Evolutionary conservation across 2,113 vertebrate genomes (phyloP).

Genomic region (Scortum barcoo): DNA sequence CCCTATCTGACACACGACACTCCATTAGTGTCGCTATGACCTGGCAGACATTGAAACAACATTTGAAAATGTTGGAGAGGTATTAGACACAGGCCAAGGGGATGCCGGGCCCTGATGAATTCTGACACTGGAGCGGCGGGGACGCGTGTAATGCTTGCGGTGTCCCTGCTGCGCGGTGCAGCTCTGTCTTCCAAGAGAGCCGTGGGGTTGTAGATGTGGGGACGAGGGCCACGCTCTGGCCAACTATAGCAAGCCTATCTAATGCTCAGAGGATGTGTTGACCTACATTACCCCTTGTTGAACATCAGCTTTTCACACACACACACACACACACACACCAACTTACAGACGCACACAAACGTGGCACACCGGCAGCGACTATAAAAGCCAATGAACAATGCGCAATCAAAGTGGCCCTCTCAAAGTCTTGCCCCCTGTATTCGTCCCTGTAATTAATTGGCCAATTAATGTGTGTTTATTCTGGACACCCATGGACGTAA

Average conservation of each 20-base stretch:
- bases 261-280: conserved; percentile 77
- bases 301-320: conserved; percentile 61
- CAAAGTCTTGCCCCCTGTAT: conserved; percentile 68
- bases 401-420: conserved; percentile 71
- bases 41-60: conserved; percentile 57
- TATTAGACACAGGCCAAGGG: conserved; percentile 47
- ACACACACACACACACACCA: conserved; percentile 26
- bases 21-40: conserved; percentile 60
- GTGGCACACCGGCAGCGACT: conserved; percentile 1
- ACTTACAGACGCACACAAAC: conserved; percentile 33
- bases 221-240: conserved; percentile 49
- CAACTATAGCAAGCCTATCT: conserved; percentile 50
- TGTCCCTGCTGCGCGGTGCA: conserved; percentile 28
- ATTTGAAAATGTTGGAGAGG: conserved; percentile 48
- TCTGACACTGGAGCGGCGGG: conserved; percentile 39
- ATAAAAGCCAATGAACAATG: conserved; percentile 56
- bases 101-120: conserved; percentile 36
- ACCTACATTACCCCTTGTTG: conserved; percentile 80
- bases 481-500: conserved; percentile 75
- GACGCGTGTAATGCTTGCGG: conserved; percentile 14
- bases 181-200: conserved; percentile 38
- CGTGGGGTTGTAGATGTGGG: conserved; percentile 53
- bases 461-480: conserved; percentile 85
- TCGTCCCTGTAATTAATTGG: conserved; percentile 84
- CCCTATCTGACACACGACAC: conserved; percentile 54